Evolutionary conservation across 2,113 vertebrate species (phyloP), one percentile per base, ranked within the genome.

Genomic region (Mormyrus lacerda): DNA sequence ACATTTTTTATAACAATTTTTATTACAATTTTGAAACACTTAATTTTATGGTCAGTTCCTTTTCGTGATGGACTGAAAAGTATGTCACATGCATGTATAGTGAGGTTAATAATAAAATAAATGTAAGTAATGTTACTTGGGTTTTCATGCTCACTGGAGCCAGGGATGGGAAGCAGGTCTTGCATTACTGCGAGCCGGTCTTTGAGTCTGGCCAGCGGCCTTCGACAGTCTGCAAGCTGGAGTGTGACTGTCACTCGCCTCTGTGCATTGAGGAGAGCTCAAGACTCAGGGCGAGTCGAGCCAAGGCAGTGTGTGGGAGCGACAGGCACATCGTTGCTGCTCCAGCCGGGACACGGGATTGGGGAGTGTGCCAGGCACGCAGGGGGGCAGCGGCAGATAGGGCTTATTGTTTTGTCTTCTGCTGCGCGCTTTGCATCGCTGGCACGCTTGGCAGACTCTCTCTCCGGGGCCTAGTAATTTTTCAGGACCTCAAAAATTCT

Each of bases 351-450:
- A 47, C 44, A 10, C 0, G 21, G 87, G 87, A 88, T 42, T 31
- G 51, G 87, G 61, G 58, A 15, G 5, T n/a, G 17, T 69, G 35
- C 87, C 87, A 88, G 44, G n/a, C 87, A 48, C 13, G 42, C 24
- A 6, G 21, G 87, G 53, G 55, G 61, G 55, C 1, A 35, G 1
- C n/a, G 24, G 24, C 42, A 73, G 61, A 88, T 88, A 6, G 44
- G 21, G 51, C 58, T 87, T 87, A 58, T 87, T 87, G 85, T 65
- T 58, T 87, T 65, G 51, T 65, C 19, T 58, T 87, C 55, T 17
- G 47, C 55, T 87, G 87, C 11, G 35, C 35, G 21, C 35, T 31
- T 87, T 87, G 39, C 51, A 44, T 87, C 11, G 53, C 31, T 21
- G 53, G 55, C 35, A 42, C 11, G 69, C 7, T 21, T 44, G 39